Evolutionary conservation across 1,140 invertebrate genomes (phyloP).

Genomic region (Ectropis grisescens): DNA sequence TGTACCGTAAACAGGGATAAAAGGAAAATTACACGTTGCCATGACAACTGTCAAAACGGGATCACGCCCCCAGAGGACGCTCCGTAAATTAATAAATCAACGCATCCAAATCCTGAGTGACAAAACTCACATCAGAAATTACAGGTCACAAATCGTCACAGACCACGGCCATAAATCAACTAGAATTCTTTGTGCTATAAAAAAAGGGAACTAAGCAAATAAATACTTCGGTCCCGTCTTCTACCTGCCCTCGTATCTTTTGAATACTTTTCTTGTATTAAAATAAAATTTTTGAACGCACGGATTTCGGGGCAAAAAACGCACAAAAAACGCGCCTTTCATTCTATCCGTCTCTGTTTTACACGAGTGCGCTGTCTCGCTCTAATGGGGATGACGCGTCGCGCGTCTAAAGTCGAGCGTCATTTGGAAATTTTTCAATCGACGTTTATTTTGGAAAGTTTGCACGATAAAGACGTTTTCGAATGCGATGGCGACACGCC

Average conservation of each 20-base stretch:
- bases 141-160: constrained; percentile 65
- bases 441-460: constrained; percentile 7
- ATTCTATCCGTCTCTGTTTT: constrained; percentile 22
- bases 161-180: constrained; percentile 54
- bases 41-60: constrained; percentile 40
- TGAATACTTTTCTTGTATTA: constrained; percentile 64
- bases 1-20: constrained; percentile 5
- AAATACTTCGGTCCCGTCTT: constrained; percentile 38
- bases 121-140: constrained; percentile 64
- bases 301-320: constrained; percentile 59
- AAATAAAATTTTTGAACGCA: constrained; percentile 63
- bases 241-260: constrained; percentile 63
- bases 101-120: constrained; percentile 36
- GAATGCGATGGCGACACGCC: no score
- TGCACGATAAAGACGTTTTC: not conserved
- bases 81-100: constrained; percentile 60
- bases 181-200: constrained; percentile 49
- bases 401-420: constrained; percentile 29
- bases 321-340: constrained; percentile 54
- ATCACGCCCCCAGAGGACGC: constrained; percentile 28
- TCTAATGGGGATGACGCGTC: constrained; percentile 34
- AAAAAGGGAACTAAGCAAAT: constrained; percentile 49
- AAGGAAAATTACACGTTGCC: constrained; percentile 41
- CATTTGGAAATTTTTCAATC: constrained; percentile 32
- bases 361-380: constrained; percentile 12